Base-by-base conservation (phyloP, 1,140 invertebrate species). In the Anthonomus grandis region DNA sequence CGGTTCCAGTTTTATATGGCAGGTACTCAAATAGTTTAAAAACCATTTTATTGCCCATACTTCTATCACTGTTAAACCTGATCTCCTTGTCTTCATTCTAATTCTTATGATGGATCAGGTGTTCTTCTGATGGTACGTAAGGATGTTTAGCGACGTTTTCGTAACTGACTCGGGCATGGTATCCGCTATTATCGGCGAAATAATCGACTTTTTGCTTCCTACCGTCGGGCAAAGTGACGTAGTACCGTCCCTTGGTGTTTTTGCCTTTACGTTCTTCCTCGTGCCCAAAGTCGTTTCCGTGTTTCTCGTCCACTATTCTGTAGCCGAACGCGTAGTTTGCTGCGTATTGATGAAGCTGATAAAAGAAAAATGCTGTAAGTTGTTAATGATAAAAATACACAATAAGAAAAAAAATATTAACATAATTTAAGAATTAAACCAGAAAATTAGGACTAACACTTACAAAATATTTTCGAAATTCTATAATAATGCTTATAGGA, bases 181-280 rank as follows among this genome's bases (percentile, higher is more conserved):
- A 91, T 8, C 89, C 89, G 39, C 74, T 76, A 23, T 83, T 79
- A 57, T 90, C 88, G 0, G 86, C 88, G 52, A 81, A 85, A 74
- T 92, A 92, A 41, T 81, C 78, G 21, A 91, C 89, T 52, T 82
- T 83, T 74, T 90, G 87, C 60, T 84, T 75, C 55, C 87, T 78
- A 22, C 87, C 87, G 74, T 90, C 87, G 2, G 87, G 87, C 23
- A 91, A 72, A n/a, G 85, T 75, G 24, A 90, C 86, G 62, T 87
- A 84, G 75, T 91, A 90, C 58, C 82, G 79, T 38, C 88, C 86
- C 63, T 81, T 83, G 8, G 86, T 86, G 9, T 75, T 72, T 34
- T 83, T 78, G 6, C 83, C 87, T 54, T 80, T 73, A 47, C 76
- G 77, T 39, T 77, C 77, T 69, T 90, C 86, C 52, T 81, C 78